Evolutionary conservation across 1,140 invertebrate genomes (phyloP).

Genomic region (Hydropsyche tenuis): DNA sequence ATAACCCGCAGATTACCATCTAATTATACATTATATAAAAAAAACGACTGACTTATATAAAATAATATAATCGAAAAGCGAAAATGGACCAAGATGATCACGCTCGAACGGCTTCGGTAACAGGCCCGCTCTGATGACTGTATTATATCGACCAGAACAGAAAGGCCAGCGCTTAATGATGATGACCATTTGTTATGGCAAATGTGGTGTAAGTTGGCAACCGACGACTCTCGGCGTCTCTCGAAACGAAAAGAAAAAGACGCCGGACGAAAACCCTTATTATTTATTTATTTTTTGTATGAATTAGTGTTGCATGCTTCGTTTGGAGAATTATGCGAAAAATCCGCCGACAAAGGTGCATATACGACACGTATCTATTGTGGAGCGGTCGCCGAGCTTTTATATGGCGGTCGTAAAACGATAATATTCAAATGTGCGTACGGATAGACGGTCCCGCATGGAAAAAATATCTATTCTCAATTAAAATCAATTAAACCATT

Average conservation of each 20-base stretch:
- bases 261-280: background rate
- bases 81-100: background rate
- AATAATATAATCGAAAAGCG: too few relatives aligned
- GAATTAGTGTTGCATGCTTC: background rate
- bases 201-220: constrained; percentile 27
- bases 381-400: too few relatives aligned
- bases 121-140: constrained; percentile 7
- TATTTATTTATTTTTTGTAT: constrained; percentile 6
- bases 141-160: constrained; percentile 26
- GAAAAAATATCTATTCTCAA: too few relatives aligned
- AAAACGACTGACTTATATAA: background rate
- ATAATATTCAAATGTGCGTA: too few relatives aligned
- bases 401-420: too few relatives aligned
- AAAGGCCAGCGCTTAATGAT: constrained; percentile 20
- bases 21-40: too few relatives aligned
- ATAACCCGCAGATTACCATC: background rate
- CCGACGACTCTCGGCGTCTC: background rate
- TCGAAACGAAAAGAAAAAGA: background rate
- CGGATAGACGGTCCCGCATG: too few relatives aligned
- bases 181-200: constrained; percentile 32
- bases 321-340: too few relatives aligned
- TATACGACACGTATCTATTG: too few relatives aligned
- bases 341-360: too few relatives aligned
- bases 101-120: background rate
- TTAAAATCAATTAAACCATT: too few relatives aligned